A percentile compares a stretch with the other conserved stretches of the same genome.
phyloP scores from a whole-genome alignment of 2,113 vertebrate genomes.

The Rhinoptilus africanus region DNA sequence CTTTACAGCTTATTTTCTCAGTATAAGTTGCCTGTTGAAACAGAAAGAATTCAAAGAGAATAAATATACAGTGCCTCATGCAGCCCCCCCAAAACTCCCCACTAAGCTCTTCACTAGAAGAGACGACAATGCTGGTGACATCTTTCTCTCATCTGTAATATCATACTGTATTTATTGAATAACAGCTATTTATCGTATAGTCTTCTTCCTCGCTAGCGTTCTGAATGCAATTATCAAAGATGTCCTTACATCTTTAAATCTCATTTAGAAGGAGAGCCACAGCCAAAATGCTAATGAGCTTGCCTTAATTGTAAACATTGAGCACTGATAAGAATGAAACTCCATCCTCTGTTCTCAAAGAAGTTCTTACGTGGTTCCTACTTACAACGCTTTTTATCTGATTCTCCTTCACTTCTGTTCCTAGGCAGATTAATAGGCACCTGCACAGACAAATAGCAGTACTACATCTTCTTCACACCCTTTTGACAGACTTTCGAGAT shows the following conservation, averaged over 20 bases:
- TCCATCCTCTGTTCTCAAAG: slow-evolving; percentile 54
- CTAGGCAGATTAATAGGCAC: slow-evolving; percentile 43
- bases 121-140: not conserved
- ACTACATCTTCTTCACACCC: slow-evolving; percentile 4
- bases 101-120: not conserved
- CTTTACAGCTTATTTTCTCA: not conserved
- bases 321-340: slow-evolving; percentile 51
- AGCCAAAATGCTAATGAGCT: slow-evolving; percentile 55
- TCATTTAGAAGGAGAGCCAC: not conserved
- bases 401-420: slow-evolving; percentile 29
- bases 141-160: not conserved
- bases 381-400: slow-evolving; percentile 46
- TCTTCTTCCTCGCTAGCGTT: not conserved
- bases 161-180: not conserved
- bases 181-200: not conserved
- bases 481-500: slow-evolving; percentile 7
- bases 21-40: not conserved
- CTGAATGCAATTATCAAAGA: not conserved
- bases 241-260: slow-evolving; percentile 37
- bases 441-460: slow-evolving; percentile 17
- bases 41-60: not conserved
- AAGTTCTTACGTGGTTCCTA: slow-evolving; percentile 56
- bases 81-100: not conserved
- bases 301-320: slow-evolving; percentile 45
- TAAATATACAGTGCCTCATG: not conserved